Evolutionary conservation across 2,888 invertebrate species (phyloP).

Genomic region (Ophraella communa): DNA sequence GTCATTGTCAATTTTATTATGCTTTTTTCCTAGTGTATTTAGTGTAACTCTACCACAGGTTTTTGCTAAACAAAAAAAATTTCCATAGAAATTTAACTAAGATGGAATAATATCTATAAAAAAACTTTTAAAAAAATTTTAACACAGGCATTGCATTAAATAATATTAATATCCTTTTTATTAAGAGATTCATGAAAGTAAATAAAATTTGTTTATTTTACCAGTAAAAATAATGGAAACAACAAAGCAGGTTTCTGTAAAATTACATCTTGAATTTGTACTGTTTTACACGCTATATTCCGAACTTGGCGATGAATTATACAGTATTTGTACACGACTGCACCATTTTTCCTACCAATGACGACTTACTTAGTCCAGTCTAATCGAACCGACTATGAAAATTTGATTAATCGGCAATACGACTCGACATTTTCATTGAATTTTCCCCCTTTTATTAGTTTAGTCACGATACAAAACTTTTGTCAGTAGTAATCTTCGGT

Average conservation of each 20-base stretch:
- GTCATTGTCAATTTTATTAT: too few species aligned
- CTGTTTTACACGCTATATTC: not conserved
- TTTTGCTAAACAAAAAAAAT: too few species aligned
- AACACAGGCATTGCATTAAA: too few species aligned
- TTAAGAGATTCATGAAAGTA: too few species aligned
- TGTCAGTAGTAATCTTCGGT: not conserved
- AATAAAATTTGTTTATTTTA: not conserved
- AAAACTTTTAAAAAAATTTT: too few species aligned
- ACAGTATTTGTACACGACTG: not conserved
- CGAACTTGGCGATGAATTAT: constrained; percentile 6
- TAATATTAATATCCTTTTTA: too few species aligned
- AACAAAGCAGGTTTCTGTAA: not conserved
- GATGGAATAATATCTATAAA: too few species aligned
- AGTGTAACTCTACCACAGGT: too few species aligned
- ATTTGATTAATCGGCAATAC: constrained; percentile 28
- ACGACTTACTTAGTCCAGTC: constrained; percentile 23
- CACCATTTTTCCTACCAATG: constrained; percentile 9
- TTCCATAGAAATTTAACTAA: too few species aligned
- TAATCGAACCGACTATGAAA: constrained; percentile 20
- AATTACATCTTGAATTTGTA: not conserved
- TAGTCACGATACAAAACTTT: constrained; percentile 14
- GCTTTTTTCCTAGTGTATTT: too few species aligned
- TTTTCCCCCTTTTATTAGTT: not conserved
- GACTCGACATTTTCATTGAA: not conserved
- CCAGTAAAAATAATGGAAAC: not conserved